A percentile compares a stretch with the other conserved stretches of the same genome.
Evolutionary conservation across 1,140 invertebrate species (phyloP).

Genomic region (Diachasma alloeum): DNA sequence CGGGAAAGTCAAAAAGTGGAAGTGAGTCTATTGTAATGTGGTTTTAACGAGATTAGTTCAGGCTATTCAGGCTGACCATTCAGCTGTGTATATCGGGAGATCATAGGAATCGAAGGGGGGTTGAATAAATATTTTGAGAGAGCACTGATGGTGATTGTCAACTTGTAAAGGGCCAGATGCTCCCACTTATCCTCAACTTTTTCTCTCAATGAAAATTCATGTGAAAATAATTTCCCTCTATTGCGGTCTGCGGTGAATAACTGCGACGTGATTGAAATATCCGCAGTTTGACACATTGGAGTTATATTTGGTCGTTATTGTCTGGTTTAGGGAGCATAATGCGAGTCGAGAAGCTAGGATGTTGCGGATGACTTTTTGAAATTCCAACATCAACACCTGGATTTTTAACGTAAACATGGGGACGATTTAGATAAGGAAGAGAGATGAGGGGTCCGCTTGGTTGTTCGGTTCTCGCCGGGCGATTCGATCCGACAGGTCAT

Average conservation of each 20-base stretch:
- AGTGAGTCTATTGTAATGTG: slow-evolving; percentile 36
- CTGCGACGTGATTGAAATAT: not conserved
- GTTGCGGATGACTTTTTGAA: not conserved
- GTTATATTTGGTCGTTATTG: not conserved
- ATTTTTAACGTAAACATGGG: not conserved
- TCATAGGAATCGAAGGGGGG: slow-evolving; percentile 5
- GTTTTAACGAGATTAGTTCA: slow-evolving; percentile 47
- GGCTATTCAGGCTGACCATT: slow-evolving; percentile 37
- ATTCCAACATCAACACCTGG: not conserved
- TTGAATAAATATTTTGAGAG: slow-evolving; percentile 58
- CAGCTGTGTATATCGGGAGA: slow-evolving; percentile 24
- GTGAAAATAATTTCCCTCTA: not conserved
- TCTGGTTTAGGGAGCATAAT: not conserved
- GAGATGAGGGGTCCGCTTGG: not conserved
- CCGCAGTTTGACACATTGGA: not conserved
- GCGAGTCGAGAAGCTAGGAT: not conserved
- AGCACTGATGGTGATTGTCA: slow-evolving; percentile 38
- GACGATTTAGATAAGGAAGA: not conserved
- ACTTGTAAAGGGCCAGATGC: slow-evolving; percentile 21
- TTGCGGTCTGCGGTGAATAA: not conserved
- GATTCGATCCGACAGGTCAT: slow-evolving; percentile 55
- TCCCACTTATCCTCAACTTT: not conserved
- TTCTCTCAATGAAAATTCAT: not conserved
- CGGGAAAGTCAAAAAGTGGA: slow-evolving; percentile 42
- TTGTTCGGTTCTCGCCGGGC: slow-evolving; percentile 19